phyloP scores from a whole-genome alignment of 2,888 invertebrate genomes.

The Polydesmus complanatus region DNA sequence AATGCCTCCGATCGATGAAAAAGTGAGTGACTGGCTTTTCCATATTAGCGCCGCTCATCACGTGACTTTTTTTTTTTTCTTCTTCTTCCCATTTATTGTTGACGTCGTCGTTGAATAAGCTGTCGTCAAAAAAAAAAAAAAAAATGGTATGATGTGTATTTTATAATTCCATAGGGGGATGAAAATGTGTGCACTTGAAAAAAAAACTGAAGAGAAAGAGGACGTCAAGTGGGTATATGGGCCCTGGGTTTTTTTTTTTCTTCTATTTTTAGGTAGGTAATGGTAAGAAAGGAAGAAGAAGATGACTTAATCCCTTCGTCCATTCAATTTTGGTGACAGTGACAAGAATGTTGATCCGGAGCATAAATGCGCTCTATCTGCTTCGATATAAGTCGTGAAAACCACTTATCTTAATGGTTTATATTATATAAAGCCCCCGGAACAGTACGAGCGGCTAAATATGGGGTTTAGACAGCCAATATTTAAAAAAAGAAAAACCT shows the following conservation, averaged over 20 bases:
- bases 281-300: not conserved
- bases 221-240: not conserved
- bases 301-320: not conserved
- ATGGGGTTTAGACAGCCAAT: too few relatives aligned
- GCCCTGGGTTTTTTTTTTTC: too few relatives aligned
- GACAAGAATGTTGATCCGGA: not conserved
- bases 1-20: not conserved
- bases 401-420: not conserved
- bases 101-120: too few relatives aligned
- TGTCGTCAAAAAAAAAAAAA: not conserved
- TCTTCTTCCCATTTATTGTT: too few relatives aligned
- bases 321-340: not conserved
- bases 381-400: not conserved
- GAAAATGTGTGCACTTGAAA: not conserved
- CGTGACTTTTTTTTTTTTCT: too few relatives aligned
- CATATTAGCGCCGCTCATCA: too few relatives aligned
- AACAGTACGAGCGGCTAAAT: not conserved
- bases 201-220: not conserved
- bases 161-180: not conserved
- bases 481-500: too few relatives aligned
- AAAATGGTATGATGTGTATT: not conserved
- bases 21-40: too few relatives aligned
- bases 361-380: not conserved
- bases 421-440: not conserved
- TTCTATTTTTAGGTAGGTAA: not conserved